Evolutionary conservation across 2,888 invertebrate genomes (phyloP), one percentile per base, ranked within the genome.

Genomic region (Rhaphigaster nebulosa): DNA sequence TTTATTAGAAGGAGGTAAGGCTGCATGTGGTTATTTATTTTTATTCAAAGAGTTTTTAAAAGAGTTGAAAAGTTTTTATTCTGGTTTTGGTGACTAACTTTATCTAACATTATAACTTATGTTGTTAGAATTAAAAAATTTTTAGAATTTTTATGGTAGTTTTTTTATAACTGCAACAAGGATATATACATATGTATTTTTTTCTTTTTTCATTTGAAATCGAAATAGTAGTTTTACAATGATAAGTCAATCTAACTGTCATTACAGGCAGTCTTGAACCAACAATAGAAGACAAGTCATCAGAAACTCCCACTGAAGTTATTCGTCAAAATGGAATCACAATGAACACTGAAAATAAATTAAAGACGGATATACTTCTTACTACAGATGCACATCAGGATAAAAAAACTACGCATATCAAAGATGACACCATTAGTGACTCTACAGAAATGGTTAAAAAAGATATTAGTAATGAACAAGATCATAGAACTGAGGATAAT

Each of bases 1-100:
- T 56, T 89, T 90, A 89, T 90, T 91, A 84, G 91, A 89, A 87
- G 90, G 91, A 91, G 91, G 91, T 91, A 92, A 92, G 91, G 65
- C 76, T 91, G 92, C 92, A 91, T 91, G 91, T 87, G 45, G 80
- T 91, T 91, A 88, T 89, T 29, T 45, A 38, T 18, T 54, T 88
- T 88, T 13, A 54, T 88, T 88, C 26, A n/a, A 87, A 50, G 56
- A 50, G 50, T 45, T 84, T 45, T 84, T 84, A 84, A 84, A 45
- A 45, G 84, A 50, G 23, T 87, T 80, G 41, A 41, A 41, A 80
- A n/a, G 84, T 41, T 84, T 80, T 84, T n/a, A 45, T 84, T 84
- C 45, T 84, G 84, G 26, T 84, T 84, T 84, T 84, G n/a, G 20
- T 54, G 41, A 56, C 88, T 88, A 88, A 88, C 88, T 38, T 29